A percentile compares a stretch with the other conserved stretches of the same genome.
Conservation (phyloP, 2,888 invertebrate genomes). For the Noctua fimbriata region DNA sequence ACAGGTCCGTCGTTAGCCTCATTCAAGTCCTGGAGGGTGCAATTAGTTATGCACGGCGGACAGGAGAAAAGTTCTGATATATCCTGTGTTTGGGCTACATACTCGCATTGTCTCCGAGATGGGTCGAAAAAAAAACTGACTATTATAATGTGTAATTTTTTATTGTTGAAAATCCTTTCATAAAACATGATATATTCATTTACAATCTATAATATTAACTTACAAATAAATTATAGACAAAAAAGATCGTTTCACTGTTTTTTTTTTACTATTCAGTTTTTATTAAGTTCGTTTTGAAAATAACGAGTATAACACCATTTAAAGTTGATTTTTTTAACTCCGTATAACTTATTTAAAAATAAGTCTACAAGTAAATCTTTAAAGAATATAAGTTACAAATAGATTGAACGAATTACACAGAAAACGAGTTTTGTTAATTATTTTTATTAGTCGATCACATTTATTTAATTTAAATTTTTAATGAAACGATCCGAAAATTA, state of each 20-base stretch:
- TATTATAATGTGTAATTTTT: constrained; percentile 52
- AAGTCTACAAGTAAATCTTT: not conserved
- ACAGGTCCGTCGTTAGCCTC: no score
- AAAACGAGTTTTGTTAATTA: not conserved
- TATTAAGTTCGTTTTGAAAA: not conserved
- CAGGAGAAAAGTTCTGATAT: not conserved
- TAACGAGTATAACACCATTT: not conserved
- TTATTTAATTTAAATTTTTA: constrained; percentile 29
- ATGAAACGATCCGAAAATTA: constrained; percentile 43
- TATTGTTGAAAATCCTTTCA: constrained; percentile 63
- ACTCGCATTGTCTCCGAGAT: not conserved
- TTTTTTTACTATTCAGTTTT: constrained; percentile 1
- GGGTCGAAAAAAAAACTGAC: not conserved
- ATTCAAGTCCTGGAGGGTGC: no score
- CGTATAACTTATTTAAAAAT: not conserved
- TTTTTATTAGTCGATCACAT: not conserved
- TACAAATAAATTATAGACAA: constrained; percentile 65
- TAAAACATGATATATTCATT: constrained; percentile 66
- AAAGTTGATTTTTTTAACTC: not conserved
- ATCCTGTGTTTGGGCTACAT: not conserved
- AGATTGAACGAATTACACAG: not conserved
- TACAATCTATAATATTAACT: constrained; percentile 66
- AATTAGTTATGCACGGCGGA: no score
- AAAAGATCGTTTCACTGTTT: constrained; percentile 32
- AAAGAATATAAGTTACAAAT: not conserved